phyloP scores from a whole-genome alignment of 1,140 invertebrate species.

The Battus philenor region DNA sequence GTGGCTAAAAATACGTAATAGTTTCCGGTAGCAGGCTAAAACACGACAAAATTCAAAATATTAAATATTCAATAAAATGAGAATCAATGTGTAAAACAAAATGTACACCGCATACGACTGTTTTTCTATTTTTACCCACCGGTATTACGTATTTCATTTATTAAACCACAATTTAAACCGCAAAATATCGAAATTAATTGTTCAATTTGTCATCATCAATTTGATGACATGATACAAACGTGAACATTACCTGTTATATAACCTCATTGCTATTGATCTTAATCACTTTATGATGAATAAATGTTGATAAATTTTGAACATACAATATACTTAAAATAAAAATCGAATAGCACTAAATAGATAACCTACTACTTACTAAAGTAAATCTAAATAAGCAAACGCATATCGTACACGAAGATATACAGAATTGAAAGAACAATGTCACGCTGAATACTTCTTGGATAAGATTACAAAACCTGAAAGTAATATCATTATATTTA shows the following conservation, averaged over 20 bases:
- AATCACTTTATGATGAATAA: neutral
- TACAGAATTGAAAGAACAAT: conserved; percentile 47
- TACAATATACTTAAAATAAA: neutral
- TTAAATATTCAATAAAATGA: neutral
- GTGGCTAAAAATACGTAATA: conserved; percentile 48
- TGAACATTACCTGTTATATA: neutral
- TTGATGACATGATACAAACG: too few species aligned
- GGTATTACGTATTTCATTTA: neutral
- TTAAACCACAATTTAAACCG: neutral
- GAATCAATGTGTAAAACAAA: conserved; percentile 3
- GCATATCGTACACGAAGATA: conserved; percentile 50
- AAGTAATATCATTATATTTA: conserved; percentile 15
- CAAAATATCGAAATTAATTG: too few species aligned
- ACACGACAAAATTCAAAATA: conserved; percentile 11
- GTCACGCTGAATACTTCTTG: conserved; percentile 44
- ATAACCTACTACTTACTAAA: conserved; percentile 33
- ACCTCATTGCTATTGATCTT: neutral
- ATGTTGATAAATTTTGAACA: neutral
- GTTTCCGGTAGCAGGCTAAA: conserved; percentile 37
- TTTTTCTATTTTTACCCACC: neutral
- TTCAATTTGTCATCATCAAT: too few species aligned
- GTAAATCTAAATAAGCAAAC: conserved; percentile 52
- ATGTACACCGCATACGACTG: neutral
- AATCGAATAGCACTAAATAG: neutral
- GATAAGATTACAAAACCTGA: conserved; percentile 45